Percentiles rank a stretch among this genome's conserved stretches.
phyloP scores from a whole-genome alignment of 2,888 invertebrate species.

The Cinara cedri region DNA sequence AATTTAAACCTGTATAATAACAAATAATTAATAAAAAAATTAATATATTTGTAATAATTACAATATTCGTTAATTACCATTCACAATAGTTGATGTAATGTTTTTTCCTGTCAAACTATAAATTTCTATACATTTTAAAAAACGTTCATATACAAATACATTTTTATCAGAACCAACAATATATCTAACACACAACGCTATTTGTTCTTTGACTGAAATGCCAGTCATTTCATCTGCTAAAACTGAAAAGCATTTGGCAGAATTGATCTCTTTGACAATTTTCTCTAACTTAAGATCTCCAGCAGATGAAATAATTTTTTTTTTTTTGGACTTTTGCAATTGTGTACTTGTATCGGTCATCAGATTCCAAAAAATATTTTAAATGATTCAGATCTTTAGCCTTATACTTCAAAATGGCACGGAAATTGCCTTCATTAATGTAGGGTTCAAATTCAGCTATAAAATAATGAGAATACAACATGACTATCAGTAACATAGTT shows the following conservation, averaged over 20 bases:
- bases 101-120: not conserved
- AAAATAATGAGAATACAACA: not conserved
- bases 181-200: not conserved
- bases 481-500: no score
- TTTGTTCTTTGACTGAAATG: not conserved
- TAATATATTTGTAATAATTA: not conserved
- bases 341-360: not conserved
- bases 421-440: not conserved
- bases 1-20: not conserved
- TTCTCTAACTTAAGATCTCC: not conserved
- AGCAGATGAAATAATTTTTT: not conserved
- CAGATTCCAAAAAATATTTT: not conserved
- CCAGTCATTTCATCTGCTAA: not conserved
- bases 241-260: not conserved
- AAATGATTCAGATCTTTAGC: not conserved
- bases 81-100: not conserved
- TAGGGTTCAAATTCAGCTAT: not conserved
- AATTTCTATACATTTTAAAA: not conserved
- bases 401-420: not conserved
- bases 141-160: not conserved
- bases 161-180: not conserved
- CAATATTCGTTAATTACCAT: not conserved
- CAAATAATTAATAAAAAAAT: not conserved
- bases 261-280: not conserved
- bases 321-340: not conserved